Conservation (phyloP, 2,113 vertebrate genomes). For the Cavia aperea region DNA sequence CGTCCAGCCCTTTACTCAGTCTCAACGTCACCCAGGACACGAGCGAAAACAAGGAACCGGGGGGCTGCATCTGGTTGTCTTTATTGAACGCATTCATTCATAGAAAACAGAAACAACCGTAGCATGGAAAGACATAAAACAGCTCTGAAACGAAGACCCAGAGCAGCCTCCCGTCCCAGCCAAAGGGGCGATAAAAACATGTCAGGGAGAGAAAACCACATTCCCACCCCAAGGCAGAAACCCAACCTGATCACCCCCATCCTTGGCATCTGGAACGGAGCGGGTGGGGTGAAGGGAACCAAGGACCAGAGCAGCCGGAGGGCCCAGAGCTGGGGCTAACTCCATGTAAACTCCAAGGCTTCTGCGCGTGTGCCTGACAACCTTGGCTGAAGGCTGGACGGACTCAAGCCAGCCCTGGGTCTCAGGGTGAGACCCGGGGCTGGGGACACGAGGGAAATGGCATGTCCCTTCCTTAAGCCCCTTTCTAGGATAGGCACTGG, state of each 20-base stretch:
- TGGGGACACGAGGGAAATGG: neutral
- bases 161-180: conserved; percentile 23
- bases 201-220: conserved; percentile 1
- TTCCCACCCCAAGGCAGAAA: neutral
- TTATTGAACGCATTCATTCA: conserved; percentile 66
- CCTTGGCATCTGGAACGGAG: conserved; percentile 33
- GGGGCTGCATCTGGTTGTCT: conserved; percentile 44
- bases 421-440: conserved; percentile 3
- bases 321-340: conserved; percentile 1
- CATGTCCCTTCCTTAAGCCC: conserved; percentile 18
- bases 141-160: conserved; percentile 27
- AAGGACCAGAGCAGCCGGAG: neutral
- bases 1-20: neutral
- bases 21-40: neutral
- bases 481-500: conserved; percentile 52
- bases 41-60: neutral
- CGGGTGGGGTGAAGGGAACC: neutral
- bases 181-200: conserved; percentile 20
- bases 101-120: conserved; percentile 57
- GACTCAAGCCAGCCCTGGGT: conserved; percentile 39
- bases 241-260: neutral
- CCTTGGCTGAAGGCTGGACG: conserved; percentile 46
- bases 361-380: neutral
- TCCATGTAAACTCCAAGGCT: conserved; percentile 58
- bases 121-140: conserved; percentile 35